phyloP scores from a whole-genome alignment of 2,888 invertebrate genomes.

The Lycia hirtaria region DNA sequence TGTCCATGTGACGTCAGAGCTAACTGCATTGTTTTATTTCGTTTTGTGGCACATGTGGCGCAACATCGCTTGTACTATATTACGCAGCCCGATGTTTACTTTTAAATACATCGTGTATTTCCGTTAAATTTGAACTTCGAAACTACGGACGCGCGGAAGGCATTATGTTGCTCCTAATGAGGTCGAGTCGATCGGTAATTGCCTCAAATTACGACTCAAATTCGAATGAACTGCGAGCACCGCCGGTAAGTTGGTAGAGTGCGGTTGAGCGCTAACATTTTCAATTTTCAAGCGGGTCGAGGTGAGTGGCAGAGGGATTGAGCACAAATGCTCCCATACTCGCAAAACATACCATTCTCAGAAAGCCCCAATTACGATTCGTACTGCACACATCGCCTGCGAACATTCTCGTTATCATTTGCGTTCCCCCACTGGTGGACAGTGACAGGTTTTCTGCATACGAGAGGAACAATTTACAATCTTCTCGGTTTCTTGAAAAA shows the following conservation, averaged over 20 bases:
- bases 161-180: conserved; percentile 25
- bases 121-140: conserved; percentile 32
- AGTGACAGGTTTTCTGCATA: too few species aligned
- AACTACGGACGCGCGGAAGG: conserved; percentile 26
- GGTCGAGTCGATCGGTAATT: conserved; percentile 28
- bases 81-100: conserved; percentile 38
- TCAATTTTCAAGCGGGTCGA: conserved; percentile 50
- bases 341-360: too few species aligned
- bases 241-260: conserved; percentile 59
- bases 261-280: conserved; percentile 58
- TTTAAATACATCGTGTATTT: conserved; percentile 38
- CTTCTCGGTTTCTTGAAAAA: too few species aligned
- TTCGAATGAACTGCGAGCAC: conserved; percentile 46
- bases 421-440: too few species aligned
- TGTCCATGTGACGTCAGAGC: conserved; percentile 57
- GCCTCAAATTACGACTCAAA: conserved; percentile 34
- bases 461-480: too few species aligned
- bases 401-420: too few species aligned
- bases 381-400: too few species aligned
- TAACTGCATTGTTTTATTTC: conserved; percentile 61
- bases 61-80: conserved; percentile 36
- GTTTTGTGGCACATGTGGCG: conserved; percentile 55
- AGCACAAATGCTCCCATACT: too few species aligned
- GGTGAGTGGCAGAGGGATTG: conserved; percentile 52
- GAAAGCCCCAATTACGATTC: too few species aligned